Conservation (phyloP, 2,888 invertebrate species). For the Phoenoteleia sp. region DNA sequence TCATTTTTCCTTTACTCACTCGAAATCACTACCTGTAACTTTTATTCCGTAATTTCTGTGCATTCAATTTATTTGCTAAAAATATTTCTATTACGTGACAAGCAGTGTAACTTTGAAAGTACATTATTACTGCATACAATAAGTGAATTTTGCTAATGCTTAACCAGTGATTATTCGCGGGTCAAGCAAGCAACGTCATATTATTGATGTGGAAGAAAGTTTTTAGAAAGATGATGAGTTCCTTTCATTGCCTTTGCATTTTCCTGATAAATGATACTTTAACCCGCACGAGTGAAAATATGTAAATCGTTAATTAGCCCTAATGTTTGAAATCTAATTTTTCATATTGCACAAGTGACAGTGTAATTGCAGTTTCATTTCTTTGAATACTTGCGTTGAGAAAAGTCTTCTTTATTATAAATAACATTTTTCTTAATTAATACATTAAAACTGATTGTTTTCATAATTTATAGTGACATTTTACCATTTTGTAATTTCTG, state of each 20-base stretch:
- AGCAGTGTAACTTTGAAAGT: slow-evolving; percentile 55
- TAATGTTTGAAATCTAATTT: slow-evolving; percentile 5
- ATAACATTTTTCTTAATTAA: too few relatives aligned
- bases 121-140: slow-evolving; percentile 42
- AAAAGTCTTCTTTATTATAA: too few relatives aligned
- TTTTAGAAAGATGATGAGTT: slow-evolving; percentile 68
- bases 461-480: too few relatives aligned
- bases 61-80: slow-evolving; percentile 62
- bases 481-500: too few relatives aligned
- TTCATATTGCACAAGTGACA: background rate
- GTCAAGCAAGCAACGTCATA: slow-evolving; percentile 45
- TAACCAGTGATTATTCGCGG: slow-evolving; percentile 57
- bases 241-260: slow-evolving; percentile 22
- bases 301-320: slow-evolving; percentile 61
- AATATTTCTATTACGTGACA: slow-evolving; percentile 61
- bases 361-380: background rate
- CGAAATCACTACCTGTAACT: background rate
- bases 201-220: slow-evolving; percentile 64
- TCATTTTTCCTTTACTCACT: background rate
- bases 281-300: slow-evolving; percentile 66
- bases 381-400: too few relatives aligned
- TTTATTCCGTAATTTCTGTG: slow-evolving; percentile 45
- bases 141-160: slow-evolving; percentile 68
- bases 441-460: too few relatives aligned
- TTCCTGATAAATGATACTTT: slow-evolving; percentile 53